phyloP scores from a whole-genome alignment of 2,113 vertebrate species.

The Microcebus jonahi region DNA sequence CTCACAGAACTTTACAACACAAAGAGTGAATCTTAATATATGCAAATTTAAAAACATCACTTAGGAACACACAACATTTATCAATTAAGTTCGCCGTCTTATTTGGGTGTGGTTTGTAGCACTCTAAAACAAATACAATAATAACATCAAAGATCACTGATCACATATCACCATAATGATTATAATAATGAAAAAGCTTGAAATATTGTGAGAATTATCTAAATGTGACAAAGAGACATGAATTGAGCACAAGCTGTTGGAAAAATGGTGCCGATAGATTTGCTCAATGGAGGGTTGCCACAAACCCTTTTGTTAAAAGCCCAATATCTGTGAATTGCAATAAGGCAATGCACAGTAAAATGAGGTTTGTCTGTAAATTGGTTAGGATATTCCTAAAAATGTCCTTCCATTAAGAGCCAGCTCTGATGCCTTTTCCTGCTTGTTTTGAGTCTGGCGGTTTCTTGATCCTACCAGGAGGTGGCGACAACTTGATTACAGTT shows the following conservation, averaged over 20 bases:
- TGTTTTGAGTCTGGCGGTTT: background rate
- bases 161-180: background rate
- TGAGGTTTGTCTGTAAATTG: background rate
- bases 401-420: background rate
- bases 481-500: background rate
- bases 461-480: conserved; percentile 48
- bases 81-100: background rate
- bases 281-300: background rate
- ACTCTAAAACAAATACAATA: background rate
- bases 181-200: background rate
- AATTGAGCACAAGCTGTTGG: background rate
- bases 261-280: background rate
- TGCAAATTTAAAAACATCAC: background rate
- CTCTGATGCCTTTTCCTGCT: no score
- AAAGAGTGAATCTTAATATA: background rate
- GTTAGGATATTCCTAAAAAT: background rate
- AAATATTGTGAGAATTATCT: background rate
- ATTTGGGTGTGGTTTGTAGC: background rate
- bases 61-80: background rate
- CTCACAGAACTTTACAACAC: background rate
- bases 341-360: background rate
- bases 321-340: background rate
- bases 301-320: background rate
- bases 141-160: background rate
- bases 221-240: background rate